These are phyloP conservation scores for Euura saliciscinereae DNA, from an alignment of 1,140 invertebrate genomes.

Conservation along the genomic window DNA sequence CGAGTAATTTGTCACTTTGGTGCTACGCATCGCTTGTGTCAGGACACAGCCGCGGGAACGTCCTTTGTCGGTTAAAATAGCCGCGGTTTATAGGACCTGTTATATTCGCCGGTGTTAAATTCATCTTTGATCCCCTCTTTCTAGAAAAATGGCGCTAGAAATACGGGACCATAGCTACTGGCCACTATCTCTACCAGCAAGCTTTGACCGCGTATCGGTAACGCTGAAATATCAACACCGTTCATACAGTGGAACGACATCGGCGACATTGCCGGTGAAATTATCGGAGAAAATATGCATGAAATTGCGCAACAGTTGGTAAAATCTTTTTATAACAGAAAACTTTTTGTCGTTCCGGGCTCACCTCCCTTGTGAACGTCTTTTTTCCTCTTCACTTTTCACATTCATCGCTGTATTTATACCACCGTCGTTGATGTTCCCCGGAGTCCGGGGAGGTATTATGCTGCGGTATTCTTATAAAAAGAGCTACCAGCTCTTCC, in stretches of 20 bases:
- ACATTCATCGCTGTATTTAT: too few relatives aligned
- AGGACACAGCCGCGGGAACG: conserved; percentile 27
- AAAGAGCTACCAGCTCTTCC: too few relatives aligned
- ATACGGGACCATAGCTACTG: too few relatives aligned
- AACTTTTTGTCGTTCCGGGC: too few relatives aligned
- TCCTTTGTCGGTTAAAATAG: conserved; percentile 41
- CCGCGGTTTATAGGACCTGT: conserved; percentile 30
- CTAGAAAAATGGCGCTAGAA: too few relatives aligned
- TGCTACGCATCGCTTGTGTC: conserved; percentile 26
- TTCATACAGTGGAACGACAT: not conserved
- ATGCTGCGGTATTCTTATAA: too few relatives aligned
- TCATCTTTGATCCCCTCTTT: conserved; percentile 20
- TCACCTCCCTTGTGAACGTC: too few relatives aligned
- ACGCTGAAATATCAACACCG: too few relatives aligned
- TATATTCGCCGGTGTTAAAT: conserved; percentile 2
- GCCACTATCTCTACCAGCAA: too few relatives aligned
- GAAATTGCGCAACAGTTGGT: conserved; percentile 4
- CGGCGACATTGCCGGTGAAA: not conserved
- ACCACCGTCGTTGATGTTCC: too few relatives aligned
- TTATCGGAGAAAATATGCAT: not conserved
- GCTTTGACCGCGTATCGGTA: too few relatives aligned
- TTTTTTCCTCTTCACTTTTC: too few relatives aligned
- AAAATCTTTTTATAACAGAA: not conserved
- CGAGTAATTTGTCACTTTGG: conserved; percentile 50
- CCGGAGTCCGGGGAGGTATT: not conserved